A percentile compares a stretch with the other conserved stretches of the same genome.
phyloP scores from a whole-genome alignment of 2,888 invertebrate genomes.

The Halictus quadricinctus region DNA sequence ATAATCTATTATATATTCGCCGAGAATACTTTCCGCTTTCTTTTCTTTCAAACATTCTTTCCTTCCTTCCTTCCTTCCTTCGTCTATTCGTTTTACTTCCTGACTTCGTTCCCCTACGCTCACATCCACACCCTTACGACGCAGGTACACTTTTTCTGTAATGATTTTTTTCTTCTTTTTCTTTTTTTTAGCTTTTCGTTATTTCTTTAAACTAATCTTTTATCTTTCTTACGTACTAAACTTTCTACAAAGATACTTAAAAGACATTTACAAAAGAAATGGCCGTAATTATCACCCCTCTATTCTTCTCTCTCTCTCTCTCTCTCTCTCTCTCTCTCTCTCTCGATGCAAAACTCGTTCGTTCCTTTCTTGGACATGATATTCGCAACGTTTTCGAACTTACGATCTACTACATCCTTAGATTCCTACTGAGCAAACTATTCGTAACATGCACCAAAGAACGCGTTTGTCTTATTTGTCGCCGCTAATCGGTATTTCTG shows the following conservation, averaged over 20 bases:
- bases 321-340: not conserved
- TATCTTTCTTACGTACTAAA: conserved; percentile 63
- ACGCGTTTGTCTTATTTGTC: conserved; percentile 24
- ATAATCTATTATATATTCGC: conserved; percentile 43
- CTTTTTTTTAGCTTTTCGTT: conserved; percentile 24
- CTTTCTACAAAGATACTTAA: conserved; percentile 64
- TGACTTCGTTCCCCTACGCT: conserved; percentile 41
- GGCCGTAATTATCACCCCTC: conserved; percentile 55
- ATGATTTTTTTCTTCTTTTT: conserved; percentile 45
- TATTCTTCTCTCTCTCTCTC: conserved; percentile 6
- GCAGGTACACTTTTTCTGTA: conserved; percentile 76
- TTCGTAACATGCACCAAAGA: conserved; percentile 64
- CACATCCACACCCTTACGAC: conserved; percentile 70
- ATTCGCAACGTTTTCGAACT: conserved; percentile 42
- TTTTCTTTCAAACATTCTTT: conserved; percentile 21
- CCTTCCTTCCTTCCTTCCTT: not conserved
- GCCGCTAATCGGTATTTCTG: not conserved
- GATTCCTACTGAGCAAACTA: conserved; percentile 75
- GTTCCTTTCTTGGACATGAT: conserved; percentile 50
- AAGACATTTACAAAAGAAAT: conserved; percentile 65
- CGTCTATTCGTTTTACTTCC: not conserved
- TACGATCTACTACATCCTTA: conserved; percentile 64
- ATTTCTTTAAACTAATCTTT: conserved; percentile 54
- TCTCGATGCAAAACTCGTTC: conserved; percentile 17
- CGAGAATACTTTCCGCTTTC: conserved; percentile 38